Evolutionary conservation across 2,113 vertebrate species (phyloP), one percentile per base, ranked within the genome.

Genomic region (Chrysemys picta): DNA sequence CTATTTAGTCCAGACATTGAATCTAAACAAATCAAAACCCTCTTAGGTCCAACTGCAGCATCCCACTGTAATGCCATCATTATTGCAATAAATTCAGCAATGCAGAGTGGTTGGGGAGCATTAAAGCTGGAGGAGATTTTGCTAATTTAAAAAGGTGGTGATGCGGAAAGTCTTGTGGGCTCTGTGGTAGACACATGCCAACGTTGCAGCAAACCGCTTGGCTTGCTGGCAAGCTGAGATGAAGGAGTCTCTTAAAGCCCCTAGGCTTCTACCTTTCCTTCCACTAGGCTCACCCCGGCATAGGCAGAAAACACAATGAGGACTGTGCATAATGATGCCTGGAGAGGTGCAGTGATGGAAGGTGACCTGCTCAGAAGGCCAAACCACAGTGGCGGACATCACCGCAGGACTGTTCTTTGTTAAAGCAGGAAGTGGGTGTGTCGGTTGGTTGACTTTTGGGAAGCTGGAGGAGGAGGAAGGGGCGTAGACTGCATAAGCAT

Each of bases 11-110:
- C 80, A 87, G 65, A 95, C 8, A 10, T 3, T 10, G 45, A 80
- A 80, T 89, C 82, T 9, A 5, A 90, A 80, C 53, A 93, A 96
- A 97, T 85, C 91, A 93, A 96, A 97, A 57, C 75, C 52, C 2
- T 6, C 49, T 94, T 89, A 2, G 1, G 72, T 91, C 29, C 84
- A 87, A 54, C 35, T 84, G 50, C 50, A 49, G 80, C 85, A 69
- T 86, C 90, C 82, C 56, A 38, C 38, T 16, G 38, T 80, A 82
- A 86, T 76, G 19, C 62, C 24, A 29, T 45, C 54, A 90, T 81
- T 0, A 2, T 24, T 53, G 81, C 72, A 72, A 12, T 54, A 78
- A 86, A 59, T 90, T 86, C 54, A 95, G 85, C 79, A 87, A 50
- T 24, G 50, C 13, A 7, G n/a, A 27, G 78, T 52, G 38, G 29